Evolutionary conservation across 2,113 vertebrate genomes (phyloP).

Genomic region (Campylomormyrus tamandua): DNA sequence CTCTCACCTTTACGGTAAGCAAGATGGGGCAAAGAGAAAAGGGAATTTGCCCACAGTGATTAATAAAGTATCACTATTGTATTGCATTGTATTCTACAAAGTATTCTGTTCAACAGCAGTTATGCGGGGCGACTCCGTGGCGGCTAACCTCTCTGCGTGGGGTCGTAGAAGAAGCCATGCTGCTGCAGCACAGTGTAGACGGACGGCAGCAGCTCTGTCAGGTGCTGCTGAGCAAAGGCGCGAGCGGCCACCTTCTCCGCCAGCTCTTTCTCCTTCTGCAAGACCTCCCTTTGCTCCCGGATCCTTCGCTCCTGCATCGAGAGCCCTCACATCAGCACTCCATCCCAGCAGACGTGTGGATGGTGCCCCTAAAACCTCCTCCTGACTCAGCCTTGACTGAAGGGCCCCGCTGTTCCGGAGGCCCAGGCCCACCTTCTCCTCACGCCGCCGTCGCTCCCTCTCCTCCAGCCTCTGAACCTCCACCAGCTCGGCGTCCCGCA

Average conservation of each 20-base stretch:
- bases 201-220: conserved; percentile 74
- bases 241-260: conserved; percentile 77
- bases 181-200: conserved; percentile 70
- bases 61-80: background rate
- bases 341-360: background rate
- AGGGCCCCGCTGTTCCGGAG: background rate
- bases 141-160: conserved; percentile 72
- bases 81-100: background rate
- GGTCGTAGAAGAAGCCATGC: conserved; percentile 82
- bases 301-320: conserved; percentile 65
- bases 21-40: background rate
- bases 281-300: conserved; percentile 60
- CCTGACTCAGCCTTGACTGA: background rate
- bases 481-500: conserved; percentile 69
- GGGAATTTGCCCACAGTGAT: background rate
- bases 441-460: conserved; percentile 66
- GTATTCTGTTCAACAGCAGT: background rate
- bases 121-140: background rate
- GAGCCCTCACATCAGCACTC: background rate
- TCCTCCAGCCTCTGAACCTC: conserved; percentile 83
- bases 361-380: background rate
- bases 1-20: background rate
- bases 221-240: conserved; percentile 67
- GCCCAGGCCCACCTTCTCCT: conserved; percentile 66
- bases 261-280: conserved; percentile 64